Conservation (phyloP, 2,113 vertebrate species). For the Leuciscus idus region DNA sequence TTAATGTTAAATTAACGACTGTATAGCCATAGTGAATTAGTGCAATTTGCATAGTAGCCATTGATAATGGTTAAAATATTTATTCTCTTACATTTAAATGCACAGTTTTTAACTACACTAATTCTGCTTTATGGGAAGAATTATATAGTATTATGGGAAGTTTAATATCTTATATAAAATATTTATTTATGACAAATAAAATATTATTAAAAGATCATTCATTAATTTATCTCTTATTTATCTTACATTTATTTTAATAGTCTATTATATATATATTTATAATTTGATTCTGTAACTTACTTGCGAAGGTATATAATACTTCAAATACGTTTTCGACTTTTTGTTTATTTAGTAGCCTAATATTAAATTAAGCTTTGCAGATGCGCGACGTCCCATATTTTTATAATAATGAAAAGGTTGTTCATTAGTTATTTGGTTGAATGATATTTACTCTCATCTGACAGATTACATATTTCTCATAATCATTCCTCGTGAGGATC, state of each 20-base stretch:
- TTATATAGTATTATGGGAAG: background rate
- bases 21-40: background rate
- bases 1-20: background rate
- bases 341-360: background rate
- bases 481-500: background rate
- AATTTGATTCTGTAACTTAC: background rate
- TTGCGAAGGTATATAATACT: background rate
- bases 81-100: background rate
- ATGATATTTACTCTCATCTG: background rate
- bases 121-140: background rate
- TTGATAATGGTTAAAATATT: background rate
- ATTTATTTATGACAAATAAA: background rate
- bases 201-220: background rate
- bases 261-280: background rate
- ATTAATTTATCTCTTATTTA: background rate
- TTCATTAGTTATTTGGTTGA: background rate
- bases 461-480: constrained; percentile 1
- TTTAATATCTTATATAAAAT: background rate
- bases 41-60: background rate
- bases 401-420: background rate
- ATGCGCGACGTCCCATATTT: background rate
- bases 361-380: background rate
- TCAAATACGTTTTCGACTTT: background rate
- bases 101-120: background rate
- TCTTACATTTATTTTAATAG: background rate